A percentile compares a stretch with the other conserved stretches of the same genome.
Conservation (phyloP, 2,113 vertebrate genomes). For the Callospermophilus lateralis region DNA sequence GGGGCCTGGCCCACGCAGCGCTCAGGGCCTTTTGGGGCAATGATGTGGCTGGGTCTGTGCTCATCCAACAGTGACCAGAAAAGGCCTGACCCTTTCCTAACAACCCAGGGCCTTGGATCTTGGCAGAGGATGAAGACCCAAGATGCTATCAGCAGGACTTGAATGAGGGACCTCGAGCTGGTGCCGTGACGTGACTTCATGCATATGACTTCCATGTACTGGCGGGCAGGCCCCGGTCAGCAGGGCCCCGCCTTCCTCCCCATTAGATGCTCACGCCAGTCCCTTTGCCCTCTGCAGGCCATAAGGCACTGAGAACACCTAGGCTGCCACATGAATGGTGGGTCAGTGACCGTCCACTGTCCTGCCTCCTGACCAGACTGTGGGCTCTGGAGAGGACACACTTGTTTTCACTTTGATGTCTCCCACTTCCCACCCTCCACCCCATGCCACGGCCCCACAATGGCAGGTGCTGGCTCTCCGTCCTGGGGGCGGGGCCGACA, state of each 20-base stretch:
- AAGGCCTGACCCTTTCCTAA: not conserved
- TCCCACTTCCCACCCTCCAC: not conserved
- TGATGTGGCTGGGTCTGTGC: fast-evolving
- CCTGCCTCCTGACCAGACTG: not conserved
- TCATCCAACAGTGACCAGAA: not conserved
- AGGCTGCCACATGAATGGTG: not conserved
- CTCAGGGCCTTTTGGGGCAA: not conserved
- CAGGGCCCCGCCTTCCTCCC: not conserved
- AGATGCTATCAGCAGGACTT: not conserved
- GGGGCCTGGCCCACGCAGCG: not conserved
- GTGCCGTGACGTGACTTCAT: fast-evolving
- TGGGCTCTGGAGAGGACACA: not conserved
- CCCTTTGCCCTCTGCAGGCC: not conserved
- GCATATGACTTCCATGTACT: fast-evolving
- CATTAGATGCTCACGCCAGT: not conserved
- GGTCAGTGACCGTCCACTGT: not conserved
- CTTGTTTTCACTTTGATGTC: not conserved
- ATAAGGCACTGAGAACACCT: not conserved
- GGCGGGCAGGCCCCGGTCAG: fast-evolving
- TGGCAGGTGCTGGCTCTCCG: not conserved
- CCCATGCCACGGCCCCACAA: not conserved
- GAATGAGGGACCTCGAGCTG: no score
- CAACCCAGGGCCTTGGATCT: not conserved
- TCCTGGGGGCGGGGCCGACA: not conserved
- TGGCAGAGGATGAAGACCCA: not conserved